These are phyloP conservation scores for Drosophila gaucha DNA, from an alignment of 2,888 invertebrate species.

Conservation along the genomic window DNA sequence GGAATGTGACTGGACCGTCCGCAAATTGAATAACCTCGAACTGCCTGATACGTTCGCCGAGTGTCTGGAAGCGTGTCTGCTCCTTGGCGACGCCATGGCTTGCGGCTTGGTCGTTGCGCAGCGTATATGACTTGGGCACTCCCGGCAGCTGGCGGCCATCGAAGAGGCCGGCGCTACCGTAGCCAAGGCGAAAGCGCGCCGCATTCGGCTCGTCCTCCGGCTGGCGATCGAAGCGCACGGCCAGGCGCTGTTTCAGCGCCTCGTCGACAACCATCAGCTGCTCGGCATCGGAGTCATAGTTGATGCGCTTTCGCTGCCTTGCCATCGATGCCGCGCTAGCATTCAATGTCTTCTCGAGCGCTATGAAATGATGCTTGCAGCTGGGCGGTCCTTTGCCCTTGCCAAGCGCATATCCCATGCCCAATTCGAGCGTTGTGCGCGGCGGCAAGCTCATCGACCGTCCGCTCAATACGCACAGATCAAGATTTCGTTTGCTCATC, in stretches of 20 bases:
- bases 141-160: constrained; percentile 3
- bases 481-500: neutral
- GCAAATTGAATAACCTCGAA: constrained; percentile 58
- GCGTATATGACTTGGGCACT: neutral
- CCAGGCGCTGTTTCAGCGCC: constrained; percentile 46
- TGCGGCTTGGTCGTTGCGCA: neutral
- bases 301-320: neutral
- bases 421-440: constrained; percentile 11
- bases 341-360: constrained; percentile 31
- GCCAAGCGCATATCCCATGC: constrained; percentile 1
- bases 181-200: neutral
- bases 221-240: constrained; percentile 19
- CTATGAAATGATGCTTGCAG: constrained; percentile 41
- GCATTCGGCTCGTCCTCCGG: neutral
- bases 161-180: neutral
- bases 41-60: constrained; percentile 53
- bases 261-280: constrained; percentile 58
- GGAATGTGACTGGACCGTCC: constrained; percentile 51
- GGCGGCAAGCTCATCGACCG: constrained; percentile 60
- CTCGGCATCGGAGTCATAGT: constrained; percentile 5
- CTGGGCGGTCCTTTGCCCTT: constrained; percentile 20
- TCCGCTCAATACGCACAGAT: constrained; percentile 7
- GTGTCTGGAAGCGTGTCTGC: constrained; percentile 29
- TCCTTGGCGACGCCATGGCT: neutral
- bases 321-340: constrained; percentile 13